These are phyloP conservation scores for Cistogaster globosa DNA, from an alignment of 2,888 invertebrate species.

Conservation along the genomic window DNA sequence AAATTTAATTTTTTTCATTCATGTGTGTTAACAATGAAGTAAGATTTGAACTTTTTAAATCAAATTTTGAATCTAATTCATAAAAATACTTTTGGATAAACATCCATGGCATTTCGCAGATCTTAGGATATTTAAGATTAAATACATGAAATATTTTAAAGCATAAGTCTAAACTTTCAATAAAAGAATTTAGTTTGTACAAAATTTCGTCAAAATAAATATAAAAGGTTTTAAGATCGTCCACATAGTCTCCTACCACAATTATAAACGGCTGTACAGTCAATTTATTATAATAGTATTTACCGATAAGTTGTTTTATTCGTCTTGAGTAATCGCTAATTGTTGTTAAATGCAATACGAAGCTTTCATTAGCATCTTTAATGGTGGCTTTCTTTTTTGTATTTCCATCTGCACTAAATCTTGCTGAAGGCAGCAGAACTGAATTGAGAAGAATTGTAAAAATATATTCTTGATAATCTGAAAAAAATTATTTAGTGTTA, in stretches of 20 bases:
- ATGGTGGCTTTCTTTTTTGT: too few relatives aligned
- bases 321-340: slow-evolving; percentile 37
- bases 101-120: slow-evolving; percentile 48
- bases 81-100: slow-evolving; percentile 34
- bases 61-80: slow-evolving; percentile 14
- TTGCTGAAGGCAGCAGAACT: too few relatives aligned
- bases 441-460: too few relatives aligned
- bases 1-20: slow-evolving; percentile 24
- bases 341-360: slow-evolving; percentile 37
- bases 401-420: too few relatives aligned
- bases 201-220: slow-evolving; percentile 39
- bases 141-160: slow-evolving; percentile 17
- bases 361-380: slow-evolving; percentile 39
- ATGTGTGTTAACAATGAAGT: slow-evolving; percentile 21
- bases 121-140: not conserved
- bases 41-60: too few relatives aligned
- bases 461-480: too few relatives aligned
- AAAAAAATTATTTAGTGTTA: too few relatives aligned
- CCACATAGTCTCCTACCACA: slow-evolving; percentile 47
- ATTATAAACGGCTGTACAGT: slow-evolving; percentile 22
- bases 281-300: slow-evolving; percentile 43
- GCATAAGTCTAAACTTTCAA: slow-evolving; percentile 35
- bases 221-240: slow-evolving; percentile 40
- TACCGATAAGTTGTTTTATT: slow-evolving; percentile 51
- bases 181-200: slow-evolving; percentile 33